phyloP scores from a whole-genome alignment of 2,797 vertebrate species.

The Notolepis coatsorum region DNA sequence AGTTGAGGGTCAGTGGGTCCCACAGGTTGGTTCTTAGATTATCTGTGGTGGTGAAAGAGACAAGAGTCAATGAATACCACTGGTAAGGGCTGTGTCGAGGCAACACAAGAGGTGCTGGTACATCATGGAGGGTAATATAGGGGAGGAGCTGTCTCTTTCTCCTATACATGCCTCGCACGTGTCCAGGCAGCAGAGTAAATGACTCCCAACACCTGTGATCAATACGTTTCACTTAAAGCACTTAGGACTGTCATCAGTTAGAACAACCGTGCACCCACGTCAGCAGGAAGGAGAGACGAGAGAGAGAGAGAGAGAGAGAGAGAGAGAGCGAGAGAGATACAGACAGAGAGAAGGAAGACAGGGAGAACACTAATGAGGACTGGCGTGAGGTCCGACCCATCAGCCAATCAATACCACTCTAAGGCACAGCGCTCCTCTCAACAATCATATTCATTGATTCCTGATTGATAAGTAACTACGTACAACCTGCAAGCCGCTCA shows the following conservation, averaged over 20 bases:
- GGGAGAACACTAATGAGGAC: slow-evolving; percentile 68
- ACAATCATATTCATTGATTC: slow-evolving; percentile 67
- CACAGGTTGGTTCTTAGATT: too few species aligned
- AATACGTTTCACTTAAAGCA: slow-evolving; percentile 78
- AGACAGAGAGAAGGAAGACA: slow-evolving; percentile 53
- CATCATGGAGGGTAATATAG: not conserved
- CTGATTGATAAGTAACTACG: slow-evolving; percentile 64
- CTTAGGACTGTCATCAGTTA: slow-evolving; percentile 68
- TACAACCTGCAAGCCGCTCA: slow-evolving; percentile 31
- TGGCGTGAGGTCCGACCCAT: slow-evolving; percentile 52
- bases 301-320: slow-evolving; percentile 20
- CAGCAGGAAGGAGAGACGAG: slow-evolving; percentile 48
- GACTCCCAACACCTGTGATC: slow-evolving; percentile 65
- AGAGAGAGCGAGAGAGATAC: slow-evolving; percentile 45
- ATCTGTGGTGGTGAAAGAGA: not conserved
- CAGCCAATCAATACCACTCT: slow-evolving; percentile 69
- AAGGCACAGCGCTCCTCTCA: slow-evolving; percentile 46
- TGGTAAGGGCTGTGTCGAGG: too few species aligned
- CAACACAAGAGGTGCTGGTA: too few species aligned
- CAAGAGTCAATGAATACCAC: too few species aligned
- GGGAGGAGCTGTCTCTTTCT: slow-evolving; percentile 14
- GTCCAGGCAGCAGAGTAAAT: slow-evolving; percentile 37
- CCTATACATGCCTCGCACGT: not conserved
- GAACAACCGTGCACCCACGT: slow-evolving; percentile 52
- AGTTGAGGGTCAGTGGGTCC: too few species aligned